Base-by-base conservation (phyloP, 2,888 invertebrate genomes). In the Lasioglossum oenotherae region DNA sequence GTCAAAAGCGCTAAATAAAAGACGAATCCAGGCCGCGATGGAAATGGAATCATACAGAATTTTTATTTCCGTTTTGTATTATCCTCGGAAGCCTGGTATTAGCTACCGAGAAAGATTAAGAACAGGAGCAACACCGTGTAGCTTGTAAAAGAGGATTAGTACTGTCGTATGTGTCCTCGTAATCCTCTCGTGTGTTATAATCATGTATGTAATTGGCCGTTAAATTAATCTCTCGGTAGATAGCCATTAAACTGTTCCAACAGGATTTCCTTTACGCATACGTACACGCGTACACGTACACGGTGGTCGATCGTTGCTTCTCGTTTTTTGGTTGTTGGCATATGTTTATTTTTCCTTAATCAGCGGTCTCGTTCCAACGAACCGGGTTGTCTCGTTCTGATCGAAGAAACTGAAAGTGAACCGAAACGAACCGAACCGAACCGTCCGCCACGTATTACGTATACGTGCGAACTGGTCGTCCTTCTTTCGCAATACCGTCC, bases 381-480 rank as follows among this genome's bases (percentile, higher is more conserved):
- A 23, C 4, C 5, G n/a, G 4, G n/a, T n/a, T 72, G n/a, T 35
- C 75, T 35, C 71, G 78, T 57, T 74, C 49, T 16, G 60, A 69
- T 78, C 83, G 72, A 46, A 53, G 80, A 88, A 87, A 87, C 87
- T 49, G 88, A 88, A 87, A 86, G 88, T 87, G 77, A 81, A 87
- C 64, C 64, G 64, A 64, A 31, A 31, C 64, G 19, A 64, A 31
- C 64, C 64, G 19, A 64, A 31, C 64, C 64, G 19, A 31, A 31
- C 57, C 44, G 79, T 64, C 71, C 31, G 46, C 41, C 64, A 35
- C 60, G 27, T 38, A 53, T 76, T 71, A 76, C 53, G 78, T 64
- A 19, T 64, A 31, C 31, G 31, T 38, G 76, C 73, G 79, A 88
- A 88, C 88, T 84, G 86, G 88, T 80, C 74, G 88, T 86, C 88